Evolutionary conservation across 1,140 invertebrate genomes (phyloP).

Genomic region (Parapsyche elsis): DNA sequence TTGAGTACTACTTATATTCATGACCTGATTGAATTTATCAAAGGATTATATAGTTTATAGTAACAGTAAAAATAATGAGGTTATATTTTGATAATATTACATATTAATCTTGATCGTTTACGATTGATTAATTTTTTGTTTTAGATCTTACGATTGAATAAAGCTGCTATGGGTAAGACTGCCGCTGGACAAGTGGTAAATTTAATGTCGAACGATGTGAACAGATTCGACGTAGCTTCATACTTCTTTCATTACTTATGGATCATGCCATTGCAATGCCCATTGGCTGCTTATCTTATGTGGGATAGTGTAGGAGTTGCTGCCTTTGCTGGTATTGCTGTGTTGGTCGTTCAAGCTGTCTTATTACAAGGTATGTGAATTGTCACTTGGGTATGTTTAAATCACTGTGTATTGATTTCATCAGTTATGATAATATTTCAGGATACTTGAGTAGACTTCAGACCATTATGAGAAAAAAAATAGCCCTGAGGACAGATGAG

Average conservation of each 20-base stretch:
- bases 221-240: slow-evolving; percentile 69
- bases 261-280: slow-evolving; percentile 80
- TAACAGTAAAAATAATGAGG: too few species aligned
- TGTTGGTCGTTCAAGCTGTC: slow-evolving; percentile 73
- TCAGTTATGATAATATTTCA: slow-evolving; percentile 55
- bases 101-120: too few species aligned
- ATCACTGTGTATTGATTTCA: not conserved
- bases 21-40: too few species aligned
- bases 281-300: slow-evolving; percentile 72
- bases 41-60: too few species aligned
- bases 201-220: slow-evolving; percentile 86
- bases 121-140: not conserved
- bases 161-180: slow-evolving; percentile 75
- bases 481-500: slow-evolving; percentile 79
- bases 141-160: slow-evolving; percentile 70
- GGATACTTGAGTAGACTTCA: slow-evolving; percentile 76
- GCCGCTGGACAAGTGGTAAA: slow-evolving; percentile 89
- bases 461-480: slow-evolving; percentile 73
- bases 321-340: slow-evolving; percentile 70
- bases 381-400: not conserved
- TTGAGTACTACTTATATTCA: too few species aligned
- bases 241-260: slow-evolving; percentile 73
- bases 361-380: slow-evolving; percentile 71
- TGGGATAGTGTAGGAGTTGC: slow-evolving; percentile 71
- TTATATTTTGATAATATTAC: too few species aligned